Conservation (phyloP, 2,888 invertebrate genomes). For the Drosophila tripunctata region DNA sequence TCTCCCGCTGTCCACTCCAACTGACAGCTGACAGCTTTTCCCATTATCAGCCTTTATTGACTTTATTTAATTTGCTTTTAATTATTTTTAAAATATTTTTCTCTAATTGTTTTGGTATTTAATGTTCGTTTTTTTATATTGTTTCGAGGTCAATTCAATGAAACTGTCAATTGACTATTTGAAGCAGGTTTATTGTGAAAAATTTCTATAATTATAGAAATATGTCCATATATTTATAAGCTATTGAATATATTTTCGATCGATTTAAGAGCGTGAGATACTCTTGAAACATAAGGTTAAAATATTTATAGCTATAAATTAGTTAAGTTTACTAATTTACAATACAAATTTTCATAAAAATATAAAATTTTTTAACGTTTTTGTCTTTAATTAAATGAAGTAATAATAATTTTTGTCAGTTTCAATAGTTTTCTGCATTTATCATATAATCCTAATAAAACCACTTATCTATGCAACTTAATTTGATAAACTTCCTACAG, state of each 20-base stretch:
- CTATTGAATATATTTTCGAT: constrained; percentile 1
- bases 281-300: too few species aligned
- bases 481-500: background rate
- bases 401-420: too few species aligned
- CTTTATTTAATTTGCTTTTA: constrained; percentile 61
- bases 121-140: constrained; percentile 19
- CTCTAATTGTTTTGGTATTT: constrained; percentile 21
- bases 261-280: background rate
- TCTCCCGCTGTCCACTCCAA: background rate
- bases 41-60: constrained; percentile 9
- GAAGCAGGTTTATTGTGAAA: constrained; percentile 34
- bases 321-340: too few species aligned
- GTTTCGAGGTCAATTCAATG: constrained; percentile 26
- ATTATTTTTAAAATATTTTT: constrained; percentile 50
- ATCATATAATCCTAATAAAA: too few species aligned
- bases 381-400: too few species aligned
- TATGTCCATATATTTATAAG: constrained; percentile 25
- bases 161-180: constrained; percentile 30
- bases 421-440: too few species aligned
- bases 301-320: too few species aligned
- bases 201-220: constrained; percentile 49
- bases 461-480: too few species aligned
- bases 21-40: constrained; percentile 38
- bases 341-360: too few species aligned
- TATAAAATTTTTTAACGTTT: too few species aligned